phyloP scores from a whole-genome alignment of 2,113 vertebrate species.

The Podarcis raffonei region DNA sequence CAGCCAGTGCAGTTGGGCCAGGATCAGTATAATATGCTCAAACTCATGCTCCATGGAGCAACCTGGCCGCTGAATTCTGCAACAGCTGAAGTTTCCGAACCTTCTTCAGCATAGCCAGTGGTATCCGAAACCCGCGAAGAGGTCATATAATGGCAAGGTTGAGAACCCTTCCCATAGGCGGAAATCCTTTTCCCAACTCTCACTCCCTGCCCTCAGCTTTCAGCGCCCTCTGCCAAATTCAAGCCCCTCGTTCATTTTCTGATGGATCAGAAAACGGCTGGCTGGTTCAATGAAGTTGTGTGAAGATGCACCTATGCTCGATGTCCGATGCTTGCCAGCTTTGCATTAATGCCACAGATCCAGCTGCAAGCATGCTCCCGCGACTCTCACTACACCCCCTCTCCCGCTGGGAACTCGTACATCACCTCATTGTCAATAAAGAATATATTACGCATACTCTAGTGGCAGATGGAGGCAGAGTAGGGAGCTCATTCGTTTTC shows the following conservation, averaged over 20 bases:
- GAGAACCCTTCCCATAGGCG: neutral
- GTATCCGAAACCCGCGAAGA: too few species aligned
- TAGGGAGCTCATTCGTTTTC: slow-evolving; percentile 30
- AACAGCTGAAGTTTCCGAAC: too few species aligned
- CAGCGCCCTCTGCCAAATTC: neutral
- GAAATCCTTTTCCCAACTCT: neutral
- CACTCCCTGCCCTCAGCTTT: neutral
- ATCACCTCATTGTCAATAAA: slow-evolving; percentile 39
- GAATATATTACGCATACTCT: slow-evolving; percentile 40
- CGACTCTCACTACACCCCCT: neutral
- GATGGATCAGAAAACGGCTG: neutral
- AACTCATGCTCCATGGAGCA: too few species aligned
- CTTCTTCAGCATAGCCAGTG: too few species aligned
- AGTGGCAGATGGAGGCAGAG: neutral
- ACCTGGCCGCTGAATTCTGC: too few species aligned
- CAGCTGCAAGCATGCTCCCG: slow-evolving; percentile 33
- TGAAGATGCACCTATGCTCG: neutral
- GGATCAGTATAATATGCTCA: too few species aligned
- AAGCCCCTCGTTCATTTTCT: neutral
- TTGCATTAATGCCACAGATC: slow-evolving; percentile 15
- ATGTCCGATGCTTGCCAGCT: neutral
- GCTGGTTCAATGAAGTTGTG: fast-evolving
- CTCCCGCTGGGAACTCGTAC: slow-evolving; percentile 39
- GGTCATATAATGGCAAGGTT: neutral
- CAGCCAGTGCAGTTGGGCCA: too few species aligned